phyloP scores from a whole-genome alignment of 2,113 vertebrate genomes.

The Dromaius novaehollandiae region DNA sequence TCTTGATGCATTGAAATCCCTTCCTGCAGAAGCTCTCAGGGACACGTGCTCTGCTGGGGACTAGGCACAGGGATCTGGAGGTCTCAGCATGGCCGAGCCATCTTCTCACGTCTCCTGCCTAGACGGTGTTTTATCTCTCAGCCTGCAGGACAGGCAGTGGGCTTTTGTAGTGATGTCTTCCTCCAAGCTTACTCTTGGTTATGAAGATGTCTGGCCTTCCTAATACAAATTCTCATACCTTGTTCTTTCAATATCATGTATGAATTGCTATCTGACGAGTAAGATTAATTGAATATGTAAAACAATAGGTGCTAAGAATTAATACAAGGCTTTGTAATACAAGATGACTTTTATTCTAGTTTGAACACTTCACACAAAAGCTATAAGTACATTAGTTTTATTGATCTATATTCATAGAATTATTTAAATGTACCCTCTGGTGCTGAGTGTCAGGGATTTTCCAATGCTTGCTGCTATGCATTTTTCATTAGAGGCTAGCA shows the following conservation, averaged over 20 bases:
- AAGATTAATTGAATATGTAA: constrained; percentile 82
- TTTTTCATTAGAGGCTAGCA: constrained; percentile 79
- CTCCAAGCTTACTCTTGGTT: neutral
- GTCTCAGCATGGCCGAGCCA: neutral
- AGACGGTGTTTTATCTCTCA: neutral
- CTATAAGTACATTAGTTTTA: constrained; percentile 82
- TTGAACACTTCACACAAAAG: constrained; percentile 71
- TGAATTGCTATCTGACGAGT: constrained; percentile 55
- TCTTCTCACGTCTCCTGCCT: neutral
- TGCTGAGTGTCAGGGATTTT: constrained; percentile 77
- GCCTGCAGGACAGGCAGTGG: neutral
- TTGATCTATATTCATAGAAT: constrained; percentile 83
- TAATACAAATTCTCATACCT: constrained; percentile 19
- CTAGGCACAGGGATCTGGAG: neutral
- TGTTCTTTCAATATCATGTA: constrained; percentile 53
- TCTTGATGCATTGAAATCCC: neutral
- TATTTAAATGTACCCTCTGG: constrained; percentile 82
- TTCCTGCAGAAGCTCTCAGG: neutral
- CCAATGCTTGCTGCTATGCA: constrained; percentile 75
- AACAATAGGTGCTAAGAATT: constrained; percentile 76
- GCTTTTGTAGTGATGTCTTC: neutral
- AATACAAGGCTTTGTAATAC: constrained; percentile 73
- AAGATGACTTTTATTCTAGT: constrained; percentile 74
- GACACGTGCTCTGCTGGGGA: neutral
- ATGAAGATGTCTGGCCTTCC: constrained; percentile 50